Evolutionary conservation across 2,888 invertebrate species (phyloP), one percentile per base, ranked within the genome.

Genomic region (Nomada ruficornis): DNA sequence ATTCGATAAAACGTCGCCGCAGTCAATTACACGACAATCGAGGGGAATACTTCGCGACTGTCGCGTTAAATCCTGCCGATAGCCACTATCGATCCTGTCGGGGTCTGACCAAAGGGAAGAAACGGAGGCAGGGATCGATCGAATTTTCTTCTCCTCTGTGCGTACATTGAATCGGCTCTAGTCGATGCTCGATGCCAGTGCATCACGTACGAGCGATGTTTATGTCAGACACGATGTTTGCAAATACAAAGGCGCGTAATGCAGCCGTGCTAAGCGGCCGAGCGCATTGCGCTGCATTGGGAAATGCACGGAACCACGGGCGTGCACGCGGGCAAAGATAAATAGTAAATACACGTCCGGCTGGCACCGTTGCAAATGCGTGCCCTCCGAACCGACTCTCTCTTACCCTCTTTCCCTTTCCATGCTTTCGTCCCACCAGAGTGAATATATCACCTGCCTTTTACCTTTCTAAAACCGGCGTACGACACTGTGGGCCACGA

Each of bases 251-350:
- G 84, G 83, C 88, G 76, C 86, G 83, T 85, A 89, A 89, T 84
- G 82, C 84, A 88, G 86, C 85, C 77, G 75, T 71, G 83, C 80
- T 86, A 82, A 87, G 86, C 87, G 82, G 83, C 81, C 83, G 89
- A 87, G 85, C 88, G 84, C 90, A 86, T 90, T 89, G 88, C 88
- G 79, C 89, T 83, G 86, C 88, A 86, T 87, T 90, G 89, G 90
- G 89, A 89, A 89, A 89, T 88, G 87, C 83, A 86, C 87, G 89
- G 87, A 88, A 90, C 89, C 83, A 81, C 88, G 87, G 75, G 67
- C 85, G 73, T 52, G 63, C 59, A 15, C 81, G 59, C 74, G 70
- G 44, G 79, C 57, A 23, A 36, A 44, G 65, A 29, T 47, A 71
- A 63, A 50, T 72, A 52, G 42, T 42, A 59, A 75, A 55, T 13